Conservation (phyloP, 2,113 vertebrate species). For the Sander vitreus region DNA sequence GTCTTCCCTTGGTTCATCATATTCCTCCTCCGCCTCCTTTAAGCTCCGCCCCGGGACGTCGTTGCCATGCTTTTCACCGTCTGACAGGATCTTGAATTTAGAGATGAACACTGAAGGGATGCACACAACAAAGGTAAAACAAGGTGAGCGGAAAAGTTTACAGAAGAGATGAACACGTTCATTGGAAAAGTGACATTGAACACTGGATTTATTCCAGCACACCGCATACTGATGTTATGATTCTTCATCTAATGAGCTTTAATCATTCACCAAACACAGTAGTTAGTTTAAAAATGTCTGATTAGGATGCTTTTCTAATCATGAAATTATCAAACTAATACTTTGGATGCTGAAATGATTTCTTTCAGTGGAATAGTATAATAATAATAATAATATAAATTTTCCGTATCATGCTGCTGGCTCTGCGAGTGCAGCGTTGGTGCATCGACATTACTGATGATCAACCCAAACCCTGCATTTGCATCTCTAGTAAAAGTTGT, state of each 20-base stretch:
- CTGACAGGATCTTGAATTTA: slow-evolving; percentile 87
- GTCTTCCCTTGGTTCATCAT: neutral
- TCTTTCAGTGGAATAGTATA: too few relatives aligned
- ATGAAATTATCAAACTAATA: neutral
- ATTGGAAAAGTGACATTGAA: neutral
- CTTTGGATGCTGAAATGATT: neutral
- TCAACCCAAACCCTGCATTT: too few relatives aligned
- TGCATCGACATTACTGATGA: too few relatives aligned
- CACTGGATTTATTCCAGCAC: neutral
- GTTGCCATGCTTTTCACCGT: slow-evolving; percentile 44
- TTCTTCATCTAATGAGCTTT: neutral
- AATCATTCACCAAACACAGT: neutral
- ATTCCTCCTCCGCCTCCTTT: too few relatives aligned
- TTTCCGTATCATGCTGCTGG: too few relatives aligned
- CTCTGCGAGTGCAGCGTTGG: too few relatives aligned
- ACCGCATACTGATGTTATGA: neutral
- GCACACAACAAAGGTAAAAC: neutral
- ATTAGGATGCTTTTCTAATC: neutral
- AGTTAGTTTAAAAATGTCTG: neutral
- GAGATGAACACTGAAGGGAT: slow-evolving; percentile 89
- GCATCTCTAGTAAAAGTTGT: too few relatives aligned
- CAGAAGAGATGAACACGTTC: neutral
- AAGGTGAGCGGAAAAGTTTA: neutral
- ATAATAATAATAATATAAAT: too few relatives aligned
- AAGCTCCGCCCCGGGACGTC: neutral